Evolutionary conservation across 2,888 invertebrate genomes (phyloP).

Genomic region (Lymantria monacha): DNA sequence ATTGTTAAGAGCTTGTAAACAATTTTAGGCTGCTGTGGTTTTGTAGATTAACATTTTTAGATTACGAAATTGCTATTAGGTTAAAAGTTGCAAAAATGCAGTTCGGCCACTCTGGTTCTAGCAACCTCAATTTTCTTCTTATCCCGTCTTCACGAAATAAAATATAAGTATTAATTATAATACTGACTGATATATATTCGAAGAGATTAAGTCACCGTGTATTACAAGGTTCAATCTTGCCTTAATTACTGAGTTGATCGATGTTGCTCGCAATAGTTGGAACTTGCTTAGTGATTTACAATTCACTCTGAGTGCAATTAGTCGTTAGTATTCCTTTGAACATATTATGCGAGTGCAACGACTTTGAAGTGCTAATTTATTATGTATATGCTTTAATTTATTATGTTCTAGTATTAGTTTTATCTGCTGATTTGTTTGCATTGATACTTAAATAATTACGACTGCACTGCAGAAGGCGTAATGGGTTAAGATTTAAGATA

Average conservation of each 20-base stretch:
- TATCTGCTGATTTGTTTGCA: no score
- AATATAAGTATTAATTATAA: constrained; percentile 1
- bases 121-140: no score
- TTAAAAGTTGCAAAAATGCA: no score
- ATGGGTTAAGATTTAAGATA: no score
- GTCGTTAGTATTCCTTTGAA: neutral
- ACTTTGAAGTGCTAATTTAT: neutral
- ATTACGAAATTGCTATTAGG: no score
- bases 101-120: no score
- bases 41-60: no score
- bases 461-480: no score
- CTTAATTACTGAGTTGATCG: neutral
- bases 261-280: neutral
- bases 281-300: neutral
- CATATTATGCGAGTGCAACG: neutral
- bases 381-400: neutral
- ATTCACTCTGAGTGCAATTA: neutral
- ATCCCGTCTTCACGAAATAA: no score
- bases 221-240: neutral
- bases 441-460: no score
- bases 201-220: neutral
- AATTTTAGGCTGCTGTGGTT: no score
- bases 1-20: no score
- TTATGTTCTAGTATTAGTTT: neutral
- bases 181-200: neutral